Base-by-base conservation (phyloP, 2,113 vertebrate species). In the Pipra filicauda region DNA sequence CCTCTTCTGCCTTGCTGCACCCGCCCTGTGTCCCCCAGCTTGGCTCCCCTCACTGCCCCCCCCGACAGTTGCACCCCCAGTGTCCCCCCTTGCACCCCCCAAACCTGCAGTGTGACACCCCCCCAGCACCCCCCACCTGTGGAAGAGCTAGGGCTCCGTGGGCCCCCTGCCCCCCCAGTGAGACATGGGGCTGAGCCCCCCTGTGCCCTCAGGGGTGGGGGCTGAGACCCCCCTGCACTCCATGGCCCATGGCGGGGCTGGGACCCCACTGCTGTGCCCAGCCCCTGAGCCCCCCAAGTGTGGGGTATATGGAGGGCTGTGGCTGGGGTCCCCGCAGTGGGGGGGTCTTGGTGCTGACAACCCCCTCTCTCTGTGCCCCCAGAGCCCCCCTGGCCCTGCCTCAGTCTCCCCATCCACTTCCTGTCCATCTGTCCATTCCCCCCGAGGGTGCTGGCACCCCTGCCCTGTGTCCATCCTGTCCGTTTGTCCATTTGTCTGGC, bases 191-290 rank as follows among this genome's bases (percentile, higher is more conserved):
- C 48, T 0, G 1, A 58, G 66, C 30, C 27, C 30, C 49, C 31
- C 31, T 13, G 16, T 48, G 17, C 8, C 35, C 26, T 11, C 26
- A 11, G 39, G 21, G 33, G 3, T 23, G 23, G 15, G 37, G 52
- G 21, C 43, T 51, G 20, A 26, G 59, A 5, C 18, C 13, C 18
- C 57, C 35, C 49, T 35, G 28, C n/a, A 18, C 39, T 14, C 28
- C 13, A 17, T 0, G 0, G n/a, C 51, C 26, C 26, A 10, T 8
- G 15, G 31, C 0, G 0, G 57, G 59, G 41, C 28, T 54, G n/a
- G 26, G 27, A 52, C 59, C 37, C 44, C 30, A 7, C 33, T 52
- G 23, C 61, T 27, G 27, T 33, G 8, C 8, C 24, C 22, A 17
- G 28, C 28, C 28, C 49, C 76, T 43, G 66, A 55, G n/a, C 28